Evolutionary conservation across 1,140 invertebrate genomes (phyloP).

Genomic region (Pseudomyrmex flavicornis): DNA sequence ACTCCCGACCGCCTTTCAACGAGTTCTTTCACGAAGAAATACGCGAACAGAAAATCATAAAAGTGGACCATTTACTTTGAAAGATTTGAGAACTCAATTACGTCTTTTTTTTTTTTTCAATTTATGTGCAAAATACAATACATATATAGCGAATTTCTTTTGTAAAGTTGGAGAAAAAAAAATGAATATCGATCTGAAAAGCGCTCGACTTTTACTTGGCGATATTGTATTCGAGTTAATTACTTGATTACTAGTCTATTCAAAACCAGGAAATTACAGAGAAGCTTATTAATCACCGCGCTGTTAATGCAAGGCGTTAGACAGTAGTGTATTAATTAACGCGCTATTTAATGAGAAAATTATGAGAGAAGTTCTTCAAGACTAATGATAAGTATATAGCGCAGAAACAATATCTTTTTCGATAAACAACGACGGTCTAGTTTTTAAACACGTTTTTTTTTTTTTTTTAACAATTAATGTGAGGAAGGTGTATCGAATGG

Average conservation of each 20-base stretch:
- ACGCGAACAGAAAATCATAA: too few relatives aligned
- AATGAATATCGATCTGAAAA: background rate
- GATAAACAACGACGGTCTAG: background rate
- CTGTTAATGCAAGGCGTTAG: conserved; percentile 38
- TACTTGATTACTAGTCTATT: conserved; percentile 49
- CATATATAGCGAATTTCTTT: too few relatives aligned
- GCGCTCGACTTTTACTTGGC: conserved; percentile 5
- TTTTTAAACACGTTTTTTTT: background rate
- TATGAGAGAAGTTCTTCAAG: conserved; percentile 22
- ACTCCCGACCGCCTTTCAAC: too few relatives aligned
- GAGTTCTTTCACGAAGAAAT: too few relatives aligned
- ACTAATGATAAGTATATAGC: background rate
- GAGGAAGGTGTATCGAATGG: too few relatives aligned
- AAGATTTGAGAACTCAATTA: too few relatives aligned
- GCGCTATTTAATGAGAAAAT: conserved; percentile 48
- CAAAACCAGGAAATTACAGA: conserved; percentile 56
- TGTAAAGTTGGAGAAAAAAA: too few relatives aligned
- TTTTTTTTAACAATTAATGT: too few relatives aligned
- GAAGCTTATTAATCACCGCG: conserved; percentile 56
- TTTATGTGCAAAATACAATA: too few relatives aligned
- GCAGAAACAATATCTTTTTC: background rate
- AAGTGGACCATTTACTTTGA: too few relatives aligned
- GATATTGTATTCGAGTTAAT: conserved; percentile 51
- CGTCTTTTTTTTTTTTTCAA: too few relatives aligned
- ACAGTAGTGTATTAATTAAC: conserved; percentile 52